Evolutionary conservation across 2,113 vertebrate species (phyloP), one percentile per base, ranked within the genome.

Genomic region (Proterorhinus semilunaris): DNA sequence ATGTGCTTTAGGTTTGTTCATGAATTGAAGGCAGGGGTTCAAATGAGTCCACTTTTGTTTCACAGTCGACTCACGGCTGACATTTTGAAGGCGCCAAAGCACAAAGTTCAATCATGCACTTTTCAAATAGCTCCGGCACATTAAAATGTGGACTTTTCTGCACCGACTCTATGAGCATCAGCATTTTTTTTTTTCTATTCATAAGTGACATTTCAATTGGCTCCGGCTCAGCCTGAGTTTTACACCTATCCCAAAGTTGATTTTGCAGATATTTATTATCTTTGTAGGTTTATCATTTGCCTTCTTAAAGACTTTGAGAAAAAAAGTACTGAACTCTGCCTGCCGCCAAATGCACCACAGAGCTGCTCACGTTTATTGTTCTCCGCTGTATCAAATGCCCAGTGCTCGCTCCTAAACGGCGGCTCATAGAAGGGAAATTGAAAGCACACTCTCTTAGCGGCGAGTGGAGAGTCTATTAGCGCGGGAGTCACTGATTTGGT

Each of bases 381-480:
- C 51, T 70, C 48, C 53, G 16, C 62, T 48, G 68, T 52, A 69
- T 69, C 64, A 53, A 71, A 55, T 12, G 68, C 76, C 76, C 77
- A 75, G 70, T 69, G 74, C 67, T 51, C 48, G 48, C 71, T 69
- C 69, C 71, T 72, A 74, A 81, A 83, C 65, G 70, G 58, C 71
- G 80, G 68, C 83, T 86, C 81, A 80, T 76, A 72, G 71, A 72
- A 62, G 62, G 71, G 74, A 83, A 80, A 84, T 81, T 83, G 72
- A 81, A 80, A 87, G 66, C 70, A 79, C 68, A 84, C 61, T 72
- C 83, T 75, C 74, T 86, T 77, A 82, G 82, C 72, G 43, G 68
- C 5, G 10, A 83, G 74, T 66, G 75, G 71, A 83, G 65, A 78
- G 69, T 76, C 74, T 78, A 87, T 89, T 81, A 89, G 74, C 70